Evolutionary conservation across 2,888 invertebrate genomes (phyloP).

Genomic region (Heteromurus nitidus): DNA sequence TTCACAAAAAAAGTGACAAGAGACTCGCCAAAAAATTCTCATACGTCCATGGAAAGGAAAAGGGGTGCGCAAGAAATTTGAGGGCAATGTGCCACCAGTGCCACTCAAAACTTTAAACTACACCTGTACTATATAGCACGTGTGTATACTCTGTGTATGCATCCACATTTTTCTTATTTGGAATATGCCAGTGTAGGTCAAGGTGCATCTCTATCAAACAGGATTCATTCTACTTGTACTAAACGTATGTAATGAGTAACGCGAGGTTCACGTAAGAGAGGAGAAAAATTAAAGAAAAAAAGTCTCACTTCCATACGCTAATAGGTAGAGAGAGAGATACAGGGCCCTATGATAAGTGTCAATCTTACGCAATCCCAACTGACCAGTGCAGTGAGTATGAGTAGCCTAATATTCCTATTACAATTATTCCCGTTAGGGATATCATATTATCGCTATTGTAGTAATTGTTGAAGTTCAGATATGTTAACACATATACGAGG

Average conservation of each 20-base stretch:
- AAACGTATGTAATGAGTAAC: slow-evolving; percentile 2
- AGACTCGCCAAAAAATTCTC: background rate
- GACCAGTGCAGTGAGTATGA: slow-evolving; percentile 27
- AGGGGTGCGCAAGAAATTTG: slow-evolving; percentile 38
- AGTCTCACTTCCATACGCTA: slow-evolving; percentile 5
- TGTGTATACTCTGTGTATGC: slow-evolving; percentile 33
- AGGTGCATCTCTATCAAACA: slow-evolving; percentile 55
- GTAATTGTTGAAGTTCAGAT: too few relatives aligned
- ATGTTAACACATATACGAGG: too few relatives aligned
- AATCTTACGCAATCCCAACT: slow-evolving; percentile 40
- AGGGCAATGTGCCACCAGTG: slow-evolving; percentile 60
- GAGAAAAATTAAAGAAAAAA: slow-evolving; percentile 33
- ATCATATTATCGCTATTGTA: too few relatives aligned
- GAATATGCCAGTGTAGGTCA: slow-evolving; percentile 58
- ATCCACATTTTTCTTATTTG: slow-evolving; percentile 36
- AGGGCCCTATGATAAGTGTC: slow-evolving; percentile 12
- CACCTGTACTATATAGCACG: slow-evolving; percentile 50
- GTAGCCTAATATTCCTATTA: slow-evolving; percentile 10
- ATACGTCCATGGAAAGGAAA: slow-evolving; percentile 49
- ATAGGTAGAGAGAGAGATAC: background rate
- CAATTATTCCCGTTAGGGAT: slow-evolving; percentile 8
- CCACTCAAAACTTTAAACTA: slow-evolving; percentile 29
- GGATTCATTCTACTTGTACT: slow-evolving; percentile 31
- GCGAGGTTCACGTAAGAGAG: background rate
- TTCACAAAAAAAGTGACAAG: background rate